Conservation (phyloP, 2,113 vertebrate genomes). For the Pelusios castaneus region DNA sequence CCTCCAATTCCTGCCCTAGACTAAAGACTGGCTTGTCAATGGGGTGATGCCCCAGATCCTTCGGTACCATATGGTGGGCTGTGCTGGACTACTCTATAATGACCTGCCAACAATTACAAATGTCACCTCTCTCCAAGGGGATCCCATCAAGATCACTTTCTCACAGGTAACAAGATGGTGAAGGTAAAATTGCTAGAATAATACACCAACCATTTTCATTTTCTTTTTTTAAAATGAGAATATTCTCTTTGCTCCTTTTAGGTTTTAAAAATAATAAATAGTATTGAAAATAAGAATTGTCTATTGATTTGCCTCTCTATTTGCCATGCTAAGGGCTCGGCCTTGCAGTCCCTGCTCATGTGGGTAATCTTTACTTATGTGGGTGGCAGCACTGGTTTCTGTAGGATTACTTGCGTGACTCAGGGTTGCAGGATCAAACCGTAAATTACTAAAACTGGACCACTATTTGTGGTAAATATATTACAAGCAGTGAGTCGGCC, state of each 20-base stretch:
- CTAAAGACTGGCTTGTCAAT: slow-evolving; percentile 61
- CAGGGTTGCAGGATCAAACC: not conserved
- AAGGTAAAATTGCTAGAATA: not conserved
- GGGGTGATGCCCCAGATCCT: slow-evolving; percentile 78
- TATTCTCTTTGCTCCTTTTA: not conserved
- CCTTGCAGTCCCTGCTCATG: not conserved
- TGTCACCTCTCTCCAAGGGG: slow-evolving; percentile 86
- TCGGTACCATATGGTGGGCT: slow-evolving; percentile 86
- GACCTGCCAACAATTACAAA: slow-evolving; percentile 79
- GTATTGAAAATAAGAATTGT: not conserved
- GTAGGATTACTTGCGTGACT: not conserved
- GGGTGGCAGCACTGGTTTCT: not conserved
- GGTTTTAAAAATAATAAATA: not conserved
- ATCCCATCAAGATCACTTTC: slow-evolving; percentile 74
- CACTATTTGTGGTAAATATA: not conserved
- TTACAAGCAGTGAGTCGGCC: not conserved
- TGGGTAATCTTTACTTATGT: not conserved
- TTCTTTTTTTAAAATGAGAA: not conserved
- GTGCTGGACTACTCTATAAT: slow-evolving; percentile 80
- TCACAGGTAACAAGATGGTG: slow-evolving; percentile 77
- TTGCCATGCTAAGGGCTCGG: fast-evolving
- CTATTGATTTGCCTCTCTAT: not conserved
- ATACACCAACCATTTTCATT: not conserved
- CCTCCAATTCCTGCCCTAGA: slow-evolving; percentile 60
- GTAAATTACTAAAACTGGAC: not conserved